Base-by-base conservation (phyloP, 2,888 invertebrate species). In the Pristionchus exspectatus region DNA sequence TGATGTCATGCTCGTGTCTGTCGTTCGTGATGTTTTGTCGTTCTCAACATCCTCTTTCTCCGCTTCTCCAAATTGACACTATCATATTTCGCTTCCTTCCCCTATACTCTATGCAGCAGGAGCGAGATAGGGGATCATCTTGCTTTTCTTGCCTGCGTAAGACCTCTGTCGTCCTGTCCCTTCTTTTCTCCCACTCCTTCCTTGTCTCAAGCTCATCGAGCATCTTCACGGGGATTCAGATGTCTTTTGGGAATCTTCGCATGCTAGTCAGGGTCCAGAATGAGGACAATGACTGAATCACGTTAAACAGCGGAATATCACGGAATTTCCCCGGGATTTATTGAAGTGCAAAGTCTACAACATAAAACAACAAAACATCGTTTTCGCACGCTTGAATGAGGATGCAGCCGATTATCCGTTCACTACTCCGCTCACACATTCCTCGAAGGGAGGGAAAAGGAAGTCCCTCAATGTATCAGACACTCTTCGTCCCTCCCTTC, bases 141-240 rank as follows among this genome's bases (percentile, higher is more conserved):
- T 74, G 74, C 74, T 74, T 74, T 74, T 74, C 74, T 74, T 74
- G 33, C 63, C 74, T 74, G 38, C 74, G 74, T 74, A 74, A 74
- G 74, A 21, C 74, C 63, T 63, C 2, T 59, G 18, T 63, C 63
- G n/a, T 24, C 18, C 24, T 59, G 56, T 18, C 18, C 24, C 63
- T n/a, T 24, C 24, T n/a, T 21, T 1, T 74, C 74, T 69, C 27
- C 24, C n/a, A 14, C 38, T 38, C 38, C 72, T 72, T 72, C 33
- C 27, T 30, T 63, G 63, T 63, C 21, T 18, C 33, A 7, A 7
- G 38, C 7, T 38, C 74, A 74, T 21, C 74, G 38, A 38, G 38
- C 38, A 74, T 18, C 74, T 24, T 24, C 21, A 24, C 10, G 3
- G 21, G 2, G 69, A 69, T 69, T 33, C 69, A 16, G 3, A 30